Evolutionary conservation across 1,140 invertebrate species (phyloP).

Genomic region (Drosophila neocordata): DNA sequence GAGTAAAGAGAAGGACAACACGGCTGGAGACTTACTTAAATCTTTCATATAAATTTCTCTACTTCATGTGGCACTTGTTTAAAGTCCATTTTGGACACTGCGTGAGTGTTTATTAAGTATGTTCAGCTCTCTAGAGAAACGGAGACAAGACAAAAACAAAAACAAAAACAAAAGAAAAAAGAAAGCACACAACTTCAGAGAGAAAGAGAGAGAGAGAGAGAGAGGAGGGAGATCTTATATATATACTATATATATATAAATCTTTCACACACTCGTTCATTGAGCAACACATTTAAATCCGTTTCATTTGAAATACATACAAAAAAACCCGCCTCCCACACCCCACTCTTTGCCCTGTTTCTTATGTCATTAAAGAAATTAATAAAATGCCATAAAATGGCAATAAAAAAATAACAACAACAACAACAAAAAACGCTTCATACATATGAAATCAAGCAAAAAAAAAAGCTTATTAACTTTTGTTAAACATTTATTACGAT

Average conservation of each 20-base stretch:
- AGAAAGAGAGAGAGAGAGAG: not conserved
- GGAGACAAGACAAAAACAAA: slow-evolving; percentile 8
- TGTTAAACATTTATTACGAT: slow-evolving; percentile 64
- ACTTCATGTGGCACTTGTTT: slow-evolving; percentile 78
- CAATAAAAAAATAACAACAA: slow-evolving; percentile 58
- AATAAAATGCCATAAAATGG: slow-evolving; percentile 75
- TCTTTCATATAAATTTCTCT: slow-evolving; percentile 74
- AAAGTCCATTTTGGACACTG: slow-evolving; percentile 78
- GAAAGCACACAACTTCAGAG: slow-evolving; percentile 22
- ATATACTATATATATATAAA: not conserved
- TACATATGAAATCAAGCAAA: slow-evolving; percentile 55
- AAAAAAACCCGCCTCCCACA: not conserved
- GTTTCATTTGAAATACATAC: slow-evolving; percentile 38
- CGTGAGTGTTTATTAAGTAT: slow-evolving; percentile 79
- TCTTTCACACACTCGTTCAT: slow-evolving; percentile 19
- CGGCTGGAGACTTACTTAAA: slow-evolving; percentile 73
- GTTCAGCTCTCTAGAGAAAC: slow-evolving; percentile 44
- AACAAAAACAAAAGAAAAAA: not conserved
- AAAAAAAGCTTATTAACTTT: slow-evolving; percentile 51
- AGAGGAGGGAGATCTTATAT: not conserved
- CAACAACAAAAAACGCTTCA: slow-evolving; percentile 18
- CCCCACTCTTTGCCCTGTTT: slow-evolving; percentile 2
- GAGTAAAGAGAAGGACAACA: slow-evolving; percentile 9
- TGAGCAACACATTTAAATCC: slow-evolving; percentile 35
- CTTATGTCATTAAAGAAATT: slow-evolving; percentile 54